These are phyloP conservation scores for Tromatobia lineatoria DNA, from an alignment of 2,888 invertebrate genomes.

Conservation along the genomic window DNA sequence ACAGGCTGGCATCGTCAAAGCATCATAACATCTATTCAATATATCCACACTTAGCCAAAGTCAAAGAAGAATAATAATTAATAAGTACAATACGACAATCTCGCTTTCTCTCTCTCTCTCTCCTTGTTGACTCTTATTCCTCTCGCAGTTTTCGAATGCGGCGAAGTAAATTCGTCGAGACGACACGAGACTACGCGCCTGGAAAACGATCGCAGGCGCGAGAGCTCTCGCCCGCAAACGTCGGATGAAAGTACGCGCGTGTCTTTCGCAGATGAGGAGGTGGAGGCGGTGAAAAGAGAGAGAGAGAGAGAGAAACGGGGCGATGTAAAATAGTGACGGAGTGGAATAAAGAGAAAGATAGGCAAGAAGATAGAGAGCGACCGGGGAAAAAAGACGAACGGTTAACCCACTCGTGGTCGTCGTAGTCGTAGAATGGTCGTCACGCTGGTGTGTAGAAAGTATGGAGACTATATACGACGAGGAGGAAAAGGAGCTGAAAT, in stretches of 20 bases:
- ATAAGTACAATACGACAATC: too few relatives aligned
- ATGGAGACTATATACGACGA: conserved; percentile 40
- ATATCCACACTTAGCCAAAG: too few relatives aligned
- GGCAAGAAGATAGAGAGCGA: conserved; percentile 29
- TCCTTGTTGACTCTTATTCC: conserved; percentile 28
- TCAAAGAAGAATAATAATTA: too few relatives aligned
- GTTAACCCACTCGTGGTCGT: conserved; percentile 59
- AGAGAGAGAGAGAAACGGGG: background rate
- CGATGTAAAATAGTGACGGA: conserved; percentile 25
- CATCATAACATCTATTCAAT: too few relatives aligned
- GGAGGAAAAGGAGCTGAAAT: conserved; percentile 22
- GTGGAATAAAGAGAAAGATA: conserved; percentile 43
- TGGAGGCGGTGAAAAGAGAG: conserved; percentile 11
- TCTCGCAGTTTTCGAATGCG: conserved; percentile 27
- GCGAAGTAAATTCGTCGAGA: conserved; percentile 52
- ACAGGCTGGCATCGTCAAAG: too few relatives aligned
- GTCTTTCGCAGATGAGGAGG: conserved; percentile 27
- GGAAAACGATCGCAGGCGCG: conserved; percentile 56
- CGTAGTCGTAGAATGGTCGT: conserved; percentile 60
- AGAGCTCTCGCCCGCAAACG: conserved; percentile 38
- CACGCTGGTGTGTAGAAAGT: conserved; percentile 65
- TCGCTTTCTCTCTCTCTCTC: conserved; percentile 32
- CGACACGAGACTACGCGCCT: conserved; percentile 23
- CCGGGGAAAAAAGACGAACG: conserved; percentile 36
- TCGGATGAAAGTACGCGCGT: conserved; percentile 60